These are phyloP conservation scores for Scaptodrosophila lebanonensis DNA, from an alignment of 1,140 invertebrate species.

Conservation along the genomic window DNA sequence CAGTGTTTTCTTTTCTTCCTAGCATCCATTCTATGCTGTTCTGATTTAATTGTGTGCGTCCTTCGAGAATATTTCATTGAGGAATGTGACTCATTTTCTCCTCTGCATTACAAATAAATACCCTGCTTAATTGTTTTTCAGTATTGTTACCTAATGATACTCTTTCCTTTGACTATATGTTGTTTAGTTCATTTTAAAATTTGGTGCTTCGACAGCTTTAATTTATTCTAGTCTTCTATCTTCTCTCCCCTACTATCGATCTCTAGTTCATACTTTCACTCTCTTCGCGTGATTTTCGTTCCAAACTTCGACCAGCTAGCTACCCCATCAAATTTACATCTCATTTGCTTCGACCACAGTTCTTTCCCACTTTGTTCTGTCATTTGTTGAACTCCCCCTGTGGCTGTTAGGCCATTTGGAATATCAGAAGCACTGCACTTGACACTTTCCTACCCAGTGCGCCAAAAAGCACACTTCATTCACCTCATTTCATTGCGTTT, in stretches of 20 bases:
- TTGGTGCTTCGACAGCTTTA: no score
- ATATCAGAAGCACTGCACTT: conserved; percentile 65
- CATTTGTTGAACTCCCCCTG: conserved; percentile 2
- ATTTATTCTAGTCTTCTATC: no score
- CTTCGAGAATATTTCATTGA: no score
- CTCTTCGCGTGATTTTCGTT: background rate
- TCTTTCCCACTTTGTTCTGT: background rate
- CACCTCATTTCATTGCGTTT: background rate
- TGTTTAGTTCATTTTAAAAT: no score
- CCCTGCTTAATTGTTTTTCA: no score
- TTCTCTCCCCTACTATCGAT: background rate
- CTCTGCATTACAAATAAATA: no score
- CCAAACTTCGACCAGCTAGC: conserved; percentile 11
- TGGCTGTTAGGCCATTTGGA: conserved; percentile 20
- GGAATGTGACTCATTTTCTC: no score
- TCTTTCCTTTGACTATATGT: no score
- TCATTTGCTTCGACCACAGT: conserved; percentile 39
- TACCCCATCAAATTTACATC: conserved; percentile 35
- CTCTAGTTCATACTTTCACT: background rate
- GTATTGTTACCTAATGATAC: no score
- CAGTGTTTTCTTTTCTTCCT: no score
- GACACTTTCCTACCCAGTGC: conserved; percentile 49
- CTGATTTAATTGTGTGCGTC: no score
- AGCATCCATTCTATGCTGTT: no score
- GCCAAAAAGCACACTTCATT: conserved; percentile 47